Evolutionary conservation across 2,797 vertebrate species (phyloP), one percentile per base, ranked within the genome.

Genomic region (Hippoglossus hippoglossus): DNA sequence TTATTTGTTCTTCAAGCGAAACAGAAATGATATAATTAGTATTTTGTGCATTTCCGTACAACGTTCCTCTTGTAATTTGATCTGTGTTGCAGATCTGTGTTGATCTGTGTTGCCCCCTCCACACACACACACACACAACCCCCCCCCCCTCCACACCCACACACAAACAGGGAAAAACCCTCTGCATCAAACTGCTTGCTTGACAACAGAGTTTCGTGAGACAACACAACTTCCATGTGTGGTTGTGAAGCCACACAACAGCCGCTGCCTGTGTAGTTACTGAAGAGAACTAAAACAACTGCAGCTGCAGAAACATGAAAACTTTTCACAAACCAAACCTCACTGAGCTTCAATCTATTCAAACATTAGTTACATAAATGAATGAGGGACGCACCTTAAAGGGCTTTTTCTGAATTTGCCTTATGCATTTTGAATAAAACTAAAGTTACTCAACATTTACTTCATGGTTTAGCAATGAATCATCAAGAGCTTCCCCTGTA

Each of bases 171-270:
- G 52, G 34, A 49, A 72, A 7, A 15, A 6, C 67, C 6, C n/a
- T 21, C 57, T 21, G 12, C 77, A 81, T 63, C 76, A 56, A 59
- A 69, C 19, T 0, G 60, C 50, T 58, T 59, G 81, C 82, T 51
- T 87, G 83, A 63, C 76, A 79, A 80, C 70, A 15, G 39, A 64
- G 34, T 56, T 63, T 71, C 67, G 83, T 11, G 47, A 61, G 28
- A 61, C 67, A 56, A 28, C 69, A 39, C 56, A 26, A 74, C 79
- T 84, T 85, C 87, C 73, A 62, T 59, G 25, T 16, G 57, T 51
- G 21, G 56, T 25, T n/a, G 9, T 41, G 36, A 21, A 54, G 41
- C 12, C 25, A 0, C 1, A 39, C 47, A 21, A 49, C 47, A n/a
- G 47, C 47, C 15, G 19, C 19, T 46, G 15, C 4, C 18, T 46